phyloP scores from a whole-genome alignment of 92 coral and sea anemone genomes.

The Diadumene lineata region DNA sequence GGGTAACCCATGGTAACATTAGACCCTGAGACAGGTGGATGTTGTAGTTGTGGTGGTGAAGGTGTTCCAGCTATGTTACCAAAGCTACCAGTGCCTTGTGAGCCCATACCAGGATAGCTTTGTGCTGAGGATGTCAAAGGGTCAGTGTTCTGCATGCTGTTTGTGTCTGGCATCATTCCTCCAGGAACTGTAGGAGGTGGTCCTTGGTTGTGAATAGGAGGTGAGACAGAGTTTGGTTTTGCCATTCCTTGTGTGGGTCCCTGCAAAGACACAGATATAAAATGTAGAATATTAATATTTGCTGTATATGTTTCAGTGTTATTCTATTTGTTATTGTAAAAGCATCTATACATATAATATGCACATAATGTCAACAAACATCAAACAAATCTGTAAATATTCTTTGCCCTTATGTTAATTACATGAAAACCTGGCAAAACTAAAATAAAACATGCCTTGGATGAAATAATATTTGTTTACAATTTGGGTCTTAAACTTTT shows the following conservation, averaged over 20 bases:
- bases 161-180: slow-evolving; percentile 39
- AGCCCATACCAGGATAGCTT: slow-evolving; percentile 58
- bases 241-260: slow-evolving; percentile 27
- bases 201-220: slow-evolving; percentile 70
- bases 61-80: slow-evolving; percentile 54
- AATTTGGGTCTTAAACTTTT: too few species aligned
- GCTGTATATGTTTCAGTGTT: too few species aligned
- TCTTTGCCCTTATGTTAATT: too few species aligned
- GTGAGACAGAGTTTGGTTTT: slow-evolving; percentile 53
- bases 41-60: slow-evolving; percentile 80
- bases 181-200: slow-evolving; percentile 48
- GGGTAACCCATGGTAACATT: slow-evolving; percentile 54
- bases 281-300: too few species aligned
- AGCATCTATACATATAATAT: too few species aligned
- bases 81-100: slow-evolving; percentile 43
- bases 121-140: slow-evolving; percentile 45
- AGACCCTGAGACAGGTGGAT: slow-evolving; percentile 70
- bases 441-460: too few species aligned
- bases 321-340: too few species aligned
- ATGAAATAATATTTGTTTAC: too few species aligned
- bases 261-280: slow-evolving; percentile 1
- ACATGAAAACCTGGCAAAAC: too few species aligned
- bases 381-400: too few species aligned
- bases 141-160: slow-evolving; percentile 46
- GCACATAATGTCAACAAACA: too few species aligned